A percentile compares a stretch with the other conserved stretches of the same genome.
Evolutionary conservation across 2,888 invertebrate species (phyloP).

Genomic region (Eudasyphora cyanicolor): DNA sequence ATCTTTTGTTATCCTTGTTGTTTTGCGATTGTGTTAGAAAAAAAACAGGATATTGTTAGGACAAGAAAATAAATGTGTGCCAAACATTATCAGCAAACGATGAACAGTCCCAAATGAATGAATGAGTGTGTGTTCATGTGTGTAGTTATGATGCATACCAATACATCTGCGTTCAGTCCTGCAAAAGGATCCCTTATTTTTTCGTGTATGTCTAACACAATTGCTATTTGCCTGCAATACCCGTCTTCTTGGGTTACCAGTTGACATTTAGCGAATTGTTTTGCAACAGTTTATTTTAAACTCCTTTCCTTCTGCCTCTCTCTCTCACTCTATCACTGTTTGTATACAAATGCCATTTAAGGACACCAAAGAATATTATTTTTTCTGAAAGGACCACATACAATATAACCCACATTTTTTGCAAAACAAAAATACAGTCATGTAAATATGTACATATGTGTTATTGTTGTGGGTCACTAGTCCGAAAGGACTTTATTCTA

Average conservation of each 20-base stretch:
- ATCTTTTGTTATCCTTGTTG: conserved; percentile 54
- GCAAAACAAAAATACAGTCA: neutral
- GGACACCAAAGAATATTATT: conserved; percentile 31
- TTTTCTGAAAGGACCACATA: conserved; percentile 36
- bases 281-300: conserved; percentile 28
- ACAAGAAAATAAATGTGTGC: conserved; percentile 46
- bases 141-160: neutral
- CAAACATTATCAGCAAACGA: conserved; percentile 35
- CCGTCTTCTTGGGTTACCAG: neutral
- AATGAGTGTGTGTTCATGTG: neutral
- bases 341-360: neutral
- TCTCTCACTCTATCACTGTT: too few species aligned
- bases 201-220: conserved; percentile 28
- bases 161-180: neutral
- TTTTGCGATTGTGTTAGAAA: neutral
- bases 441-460: too few species aligned
- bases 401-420: conserved; percentile 56
- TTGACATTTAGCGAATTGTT: conserved; percentile 46
- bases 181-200: conserved; percentile 10
- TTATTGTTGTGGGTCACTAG: conserved; percentile 11
- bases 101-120: neutral
- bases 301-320: conserved; percentile 1
- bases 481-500: too few species aligned
- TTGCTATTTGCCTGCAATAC: conserved; percentile 31
- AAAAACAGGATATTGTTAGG: conserved; percentile 57